A percentile compares a stretch with the other conserved stretches of the same genome.
Evolutionary conservation across 2,888 invertebrate genomes (phyloP).

Genomic region (Lordiphosa andalusiaca): DNA sequence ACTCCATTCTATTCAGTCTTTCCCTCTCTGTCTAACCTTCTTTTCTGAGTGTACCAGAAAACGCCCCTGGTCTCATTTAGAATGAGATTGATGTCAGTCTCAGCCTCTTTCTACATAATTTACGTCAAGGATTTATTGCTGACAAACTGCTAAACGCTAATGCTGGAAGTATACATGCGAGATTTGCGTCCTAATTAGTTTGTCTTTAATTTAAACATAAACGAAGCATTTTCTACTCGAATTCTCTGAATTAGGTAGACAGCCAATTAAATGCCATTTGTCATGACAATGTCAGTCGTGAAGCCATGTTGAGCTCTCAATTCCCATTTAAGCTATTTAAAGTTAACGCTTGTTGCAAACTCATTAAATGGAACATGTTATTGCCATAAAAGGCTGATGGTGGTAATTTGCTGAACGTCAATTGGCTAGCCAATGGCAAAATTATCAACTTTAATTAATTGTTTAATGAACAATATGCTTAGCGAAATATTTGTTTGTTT

Average conservation of each 20-base stretch:
- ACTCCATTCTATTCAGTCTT: no score
- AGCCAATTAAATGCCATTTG: no score
- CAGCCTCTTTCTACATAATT: conserved; percentile 39
- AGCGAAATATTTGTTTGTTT: no score
- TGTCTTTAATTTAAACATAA: conserved; percentile 13
- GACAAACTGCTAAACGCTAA: conserved; percentile 31
- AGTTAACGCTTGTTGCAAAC: conserved; percentile 26
- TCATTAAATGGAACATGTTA: conserved; percentile 28
- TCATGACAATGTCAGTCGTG: background rate
- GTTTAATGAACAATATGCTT: no score
- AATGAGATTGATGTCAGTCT: conserved; percentile 52
- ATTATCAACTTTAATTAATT: background rate
- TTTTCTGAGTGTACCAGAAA: no score
- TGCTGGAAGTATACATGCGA: conserved; percentile 19
- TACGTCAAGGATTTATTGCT: conserved; percentile 48
- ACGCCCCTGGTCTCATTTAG: conserved; percentile 14
- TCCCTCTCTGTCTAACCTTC: no score
- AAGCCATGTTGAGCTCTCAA: conserved; percentile 3
- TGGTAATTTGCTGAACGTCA: conserved; percentile 20
- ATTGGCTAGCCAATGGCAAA: background rate
- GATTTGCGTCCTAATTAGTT: conserved; percentile 49
- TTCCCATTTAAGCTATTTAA: conserved; percentile 32
- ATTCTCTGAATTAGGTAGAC: background rate
- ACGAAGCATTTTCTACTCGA: background rate
- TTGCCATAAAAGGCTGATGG: conserved; percentile 12